Evolutionary conservation across 1,140 invertebrate genomes (phyloP).

Genomic region (Bicyclus anynana): DNA sequence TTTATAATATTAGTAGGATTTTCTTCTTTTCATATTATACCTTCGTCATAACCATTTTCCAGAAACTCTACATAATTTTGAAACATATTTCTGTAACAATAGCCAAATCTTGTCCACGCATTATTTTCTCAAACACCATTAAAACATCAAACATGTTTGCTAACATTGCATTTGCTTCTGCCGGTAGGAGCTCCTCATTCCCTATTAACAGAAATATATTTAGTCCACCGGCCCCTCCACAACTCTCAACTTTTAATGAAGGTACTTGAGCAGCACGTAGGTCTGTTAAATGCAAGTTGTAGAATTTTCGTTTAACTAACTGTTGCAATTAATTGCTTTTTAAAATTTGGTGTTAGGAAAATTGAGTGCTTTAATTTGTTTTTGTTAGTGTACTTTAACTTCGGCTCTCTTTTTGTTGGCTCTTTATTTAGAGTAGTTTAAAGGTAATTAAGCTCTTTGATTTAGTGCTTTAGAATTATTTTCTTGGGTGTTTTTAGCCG

Average conservation of each 20-base stretch:
- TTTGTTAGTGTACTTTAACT: background rate
- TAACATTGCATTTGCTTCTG: too few relatives aligned
- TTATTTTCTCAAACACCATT: too few relatives aligned
- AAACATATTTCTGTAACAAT: too few relatives aligned
- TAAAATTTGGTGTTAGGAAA: background rate
- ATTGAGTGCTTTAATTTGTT: background rate
- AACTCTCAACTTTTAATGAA: slow-evolving; percentile 27
- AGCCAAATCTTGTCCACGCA: too few relatives aligned
- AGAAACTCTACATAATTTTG: too few relatives aligned
- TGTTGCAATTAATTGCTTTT: slow-evolving; percentile 14
- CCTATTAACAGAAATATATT: slow-evolving; percentile 25
- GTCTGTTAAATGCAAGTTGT: slow-evolving; percentile 18
- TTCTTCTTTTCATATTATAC: too few relatives aligned
- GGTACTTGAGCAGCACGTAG: slow-evolving; percentile 23
- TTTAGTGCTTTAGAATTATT: too few relatives aligned
- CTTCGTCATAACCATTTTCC: too few relatives aligned
- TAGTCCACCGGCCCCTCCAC: slow-evolving; percentile 21
- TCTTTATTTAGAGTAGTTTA: too few relatives aligned
- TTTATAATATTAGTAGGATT: too few relatives aligned
- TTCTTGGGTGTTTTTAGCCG: too few relatives aligned
- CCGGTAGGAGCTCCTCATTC: slow-evolving; percentile 7
- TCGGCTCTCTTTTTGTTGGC: background rate
- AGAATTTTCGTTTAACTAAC: slow-evolving; percentile 16
- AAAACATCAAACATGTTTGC: background rate
- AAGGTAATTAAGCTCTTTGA: too few relatives aligned